Percentiles rank a stretch among this genome's conserved stretches.
Evolutionary conservation across 92 coral and sea anemone species (phyloP).

Genomic region (Palythoa grandiflora): DNA sequence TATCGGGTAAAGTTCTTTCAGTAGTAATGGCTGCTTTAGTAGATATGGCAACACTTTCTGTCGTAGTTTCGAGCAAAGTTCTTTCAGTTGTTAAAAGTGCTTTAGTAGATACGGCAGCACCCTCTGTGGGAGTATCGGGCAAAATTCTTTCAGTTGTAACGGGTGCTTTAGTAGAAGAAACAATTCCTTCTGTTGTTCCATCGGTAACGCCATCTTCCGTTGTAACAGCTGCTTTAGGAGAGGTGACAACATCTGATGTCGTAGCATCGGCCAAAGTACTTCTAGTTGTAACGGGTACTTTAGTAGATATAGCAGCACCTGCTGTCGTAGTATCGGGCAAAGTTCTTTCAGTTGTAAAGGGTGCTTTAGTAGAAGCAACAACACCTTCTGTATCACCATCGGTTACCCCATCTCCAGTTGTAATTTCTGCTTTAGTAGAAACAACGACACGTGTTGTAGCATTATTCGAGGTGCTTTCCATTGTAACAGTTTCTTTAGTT

Average conservation of each 20-base stretch:
- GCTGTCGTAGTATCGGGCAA: too few species aligned
- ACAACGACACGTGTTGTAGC: conserved; percentile 8
- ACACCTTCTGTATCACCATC: background rate
- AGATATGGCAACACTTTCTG: too few species aligned
- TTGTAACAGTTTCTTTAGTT: conserved; percentile 25
- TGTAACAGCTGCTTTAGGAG: background rate
- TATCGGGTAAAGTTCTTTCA: background rate
- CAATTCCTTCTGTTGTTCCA: too few species aligned
- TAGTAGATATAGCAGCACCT: too few species aligned
- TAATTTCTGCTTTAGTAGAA: background rate
- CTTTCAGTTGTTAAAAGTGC: too few species aligned
- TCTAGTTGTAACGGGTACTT: too few species aligned
- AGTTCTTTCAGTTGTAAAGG: conserved; percentile 24
- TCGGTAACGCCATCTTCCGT: too few species aligned
- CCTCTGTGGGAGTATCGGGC: too few species aligned
- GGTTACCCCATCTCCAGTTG: background rate
- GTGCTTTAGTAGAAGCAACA: background rate
- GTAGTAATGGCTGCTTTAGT: too few species aligned
- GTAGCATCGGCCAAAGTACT: too few species aligned
- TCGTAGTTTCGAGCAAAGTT: too few species aligned
- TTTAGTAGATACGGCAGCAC: too few species aligned
- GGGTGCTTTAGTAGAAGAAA: background rate
- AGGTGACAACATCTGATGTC: background rate
- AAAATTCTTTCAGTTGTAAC: conserved; percentile 12
- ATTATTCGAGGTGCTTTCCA: background rate